Percentiles rank a stretch among this genome's conserved stretches.
phyloP scores from a whole-genome alignment of 1,140 invertebrate species.

The Drosophila pallidifrons region DNA sequence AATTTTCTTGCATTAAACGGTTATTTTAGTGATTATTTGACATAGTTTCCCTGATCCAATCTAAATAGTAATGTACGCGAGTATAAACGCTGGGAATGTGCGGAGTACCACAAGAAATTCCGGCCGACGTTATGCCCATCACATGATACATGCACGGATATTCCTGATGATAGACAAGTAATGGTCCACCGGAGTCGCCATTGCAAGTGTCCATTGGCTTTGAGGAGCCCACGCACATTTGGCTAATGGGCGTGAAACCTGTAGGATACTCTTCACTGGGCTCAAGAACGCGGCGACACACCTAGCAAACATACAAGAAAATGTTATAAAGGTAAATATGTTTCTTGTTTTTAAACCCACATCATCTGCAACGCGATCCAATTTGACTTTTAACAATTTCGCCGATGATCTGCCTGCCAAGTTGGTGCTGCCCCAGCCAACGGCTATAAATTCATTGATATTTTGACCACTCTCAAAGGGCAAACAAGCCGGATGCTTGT shows the following conservation, averaged over 20 bases:
- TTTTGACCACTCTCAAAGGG: constrained; percentile 53
- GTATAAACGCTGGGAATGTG: constrained; percentile 76
- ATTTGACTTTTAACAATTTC: constrained; percentile 86
- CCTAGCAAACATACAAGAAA: constrained; percentile 11
- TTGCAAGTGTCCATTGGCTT: constrained; percentile 85
- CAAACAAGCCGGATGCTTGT: constrained; percentile 79
- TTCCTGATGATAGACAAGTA: constrained; percentile 63
- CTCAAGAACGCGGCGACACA: constrained; percentile 71
- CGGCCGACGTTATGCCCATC: constrained; percentile 73
- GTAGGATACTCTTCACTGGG: constrained; percentile 74
- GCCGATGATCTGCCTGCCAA: constrained; percentile 55
- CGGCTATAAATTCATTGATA: constrained; percentile 56
- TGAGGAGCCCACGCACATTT: constrained; percentile 90
- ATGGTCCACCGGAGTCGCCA: constrained; percentile 78
- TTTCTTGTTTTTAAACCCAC: constrained; percentile 13
- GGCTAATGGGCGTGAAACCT: constrained; percentile 85
- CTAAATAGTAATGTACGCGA: constrained; percentile 67
- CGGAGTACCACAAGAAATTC: constrained; percentile 63
- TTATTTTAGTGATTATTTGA: background rate
- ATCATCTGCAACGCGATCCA: constrained; percentile 66
- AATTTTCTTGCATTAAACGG: background rate
- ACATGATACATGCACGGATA: constrained; percentile 76
- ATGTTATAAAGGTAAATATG: too few relatives aligned
- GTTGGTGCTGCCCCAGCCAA: constrained; percentile 68
- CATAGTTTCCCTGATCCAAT: constrained; percentile 65